Percentiles rank a stretch among this genome's conserved stretches.
These are phyloP conservation scores for Panthera uncia DNA, from an alignment of 2,113 vertebrate genomes.

Conservation along the genomic window DNA sequence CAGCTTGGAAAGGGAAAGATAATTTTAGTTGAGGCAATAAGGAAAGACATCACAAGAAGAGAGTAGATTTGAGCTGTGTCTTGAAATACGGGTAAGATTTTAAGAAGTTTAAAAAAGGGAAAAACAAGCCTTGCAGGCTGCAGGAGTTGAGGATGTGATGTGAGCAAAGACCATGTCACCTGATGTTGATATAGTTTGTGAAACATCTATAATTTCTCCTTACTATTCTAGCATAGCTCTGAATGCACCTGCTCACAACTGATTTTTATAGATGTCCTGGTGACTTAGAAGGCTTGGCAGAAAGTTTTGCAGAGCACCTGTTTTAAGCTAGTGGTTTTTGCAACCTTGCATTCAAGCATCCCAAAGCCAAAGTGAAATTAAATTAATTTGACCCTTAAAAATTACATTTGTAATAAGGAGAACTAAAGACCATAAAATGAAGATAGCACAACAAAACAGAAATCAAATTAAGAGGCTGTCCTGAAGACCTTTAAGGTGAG, in stretches of 20 bases:
- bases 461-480: slow-evolving; percentile 77
- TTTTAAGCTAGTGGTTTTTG: slow-evolving; percentile 69
- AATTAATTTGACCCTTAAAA: slow-evolving; percentile 82
- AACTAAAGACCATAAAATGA: slow-evolving; percentile 81
- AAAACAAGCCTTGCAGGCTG: neutral
- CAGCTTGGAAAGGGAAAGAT: neutral
- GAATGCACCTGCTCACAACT: neutral
- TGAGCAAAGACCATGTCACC: neutral
- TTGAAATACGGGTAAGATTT: neutral
- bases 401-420: slow-evolving; percentile 79
- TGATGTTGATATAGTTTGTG: neutral
- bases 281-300: slow-evolving; percentile 37
- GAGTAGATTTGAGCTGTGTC: neutral
- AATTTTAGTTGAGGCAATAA: neutral
- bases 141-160: neutral
- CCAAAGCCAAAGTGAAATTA: slow-evolving; percentile 77
- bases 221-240: neutral
- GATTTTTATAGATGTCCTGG: neutral
- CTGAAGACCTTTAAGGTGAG: slow-evolving; percentile 75
- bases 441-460: slow-evolving; percentile 77
- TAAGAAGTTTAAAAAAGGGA: neutral
- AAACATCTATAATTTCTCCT: slow-evolving; percentile 13
- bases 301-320: slow-evolving; percentile 56
- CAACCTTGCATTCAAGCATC: slow-evolving; percentile 73
- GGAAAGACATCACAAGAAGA: neutral